A percentile compares a stretch with the other conserved stretches of the same genome.
Conservation (phyloP, 2,888 invertebrate genomes). For the Nasonovia ribisnigri region DNA sequence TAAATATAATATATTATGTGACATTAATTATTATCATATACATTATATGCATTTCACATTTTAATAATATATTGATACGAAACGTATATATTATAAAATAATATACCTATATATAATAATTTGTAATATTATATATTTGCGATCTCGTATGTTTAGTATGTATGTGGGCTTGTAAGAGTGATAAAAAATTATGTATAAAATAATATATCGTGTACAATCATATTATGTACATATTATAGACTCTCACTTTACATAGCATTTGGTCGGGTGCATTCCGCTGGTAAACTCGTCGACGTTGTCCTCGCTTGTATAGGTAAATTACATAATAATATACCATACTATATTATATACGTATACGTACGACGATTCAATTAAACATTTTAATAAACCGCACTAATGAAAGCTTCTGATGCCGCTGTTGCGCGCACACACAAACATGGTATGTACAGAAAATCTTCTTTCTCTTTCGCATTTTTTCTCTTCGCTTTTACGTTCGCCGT, state of each 20-base stretch:
- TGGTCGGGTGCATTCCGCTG: slow-evolving; percentile 24
- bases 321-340: not conserved
- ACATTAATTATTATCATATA: not conserved
- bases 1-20: not conserved
- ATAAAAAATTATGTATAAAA: not conserved
- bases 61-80: not conserved
- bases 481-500: not conserved
- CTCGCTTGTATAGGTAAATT: not conserved
- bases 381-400: slow-evolving; percentile 22
- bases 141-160: not conserved
- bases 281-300: not conserved
- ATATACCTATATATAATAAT: not conserved
- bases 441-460: not conserved
- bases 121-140: not conserved
- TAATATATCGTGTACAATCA: not conserved
- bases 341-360: not conserved
- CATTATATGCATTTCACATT: not conserved
- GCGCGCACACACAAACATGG: not conserved
- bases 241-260: slow-evolving; percentile 17
- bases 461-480: not conserved
- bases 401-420: slow-evolving; percentile 18
- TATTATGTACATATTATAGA: not conserved
- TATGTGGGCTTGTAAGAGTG: not conserved
- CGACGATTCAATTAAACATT: slow-evolving; percentile 28
- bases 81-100: not conserved